Conservation (phyloP, 2,888 invertebrate species). For the Athalia circularis region DNA sequence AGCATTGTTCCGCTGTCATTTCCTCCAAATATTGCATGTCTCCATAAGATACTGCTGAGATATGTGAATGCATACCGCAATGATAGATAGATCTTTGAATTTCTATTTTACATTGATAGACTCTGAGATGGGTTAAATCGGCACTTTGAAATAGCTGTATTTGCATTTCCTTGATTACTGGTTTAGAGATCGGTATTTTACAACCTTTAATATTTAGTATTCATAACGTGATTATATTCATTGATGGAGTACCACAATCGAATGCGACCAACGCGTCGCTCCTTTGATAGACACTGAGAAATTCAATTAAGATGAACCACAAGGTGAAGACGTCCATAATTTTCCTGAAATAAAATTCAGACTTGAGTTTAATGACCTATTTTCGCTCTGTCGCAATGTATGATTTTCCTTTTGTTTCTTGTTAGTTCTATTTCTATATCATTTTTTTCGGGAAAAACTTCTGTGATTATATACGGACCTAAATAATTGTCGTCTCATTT, state of each 20-base stretch:
- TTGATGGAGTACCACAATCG: slow-evolving; percentile 39
- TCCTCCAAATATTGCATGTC: slow-evolving; percentile 41
- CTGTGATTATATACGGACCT: slow-evolving; percentile 43
- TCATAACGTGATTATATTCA: slow-evolving; percentile 33
- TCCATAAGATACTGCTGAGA: slow-evolving; percentile 42
- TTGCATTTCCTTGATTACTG: slow-evolving; percentile 1
- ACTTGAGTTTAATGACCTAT: not conserved
- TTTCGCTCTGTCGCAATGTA: not conserved
- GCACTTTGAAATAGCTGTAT: slow-evolving; percentile 32
- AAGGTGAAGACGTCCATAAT: not conserved
- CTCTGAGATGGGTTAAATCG: slow-evolving; percentile 31
- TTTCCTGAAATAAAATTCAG: not conserved
- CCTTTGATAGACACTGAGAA: too few species aligned
- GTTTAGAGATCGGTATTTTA: not conserved
- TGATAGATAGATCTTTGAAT: slow-evolving; percentile 36
- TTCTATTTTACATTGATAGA: slow-evolving; percentile 48
- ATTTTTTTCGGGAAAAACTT: slow-evolving; percentile 24
- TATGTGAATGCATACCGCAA: slow-evolving; percentile 51
- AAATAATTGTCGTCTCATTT: slow-evolving; percentile 29
- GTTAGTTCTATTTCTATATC: slow-evolving; percentile 26
- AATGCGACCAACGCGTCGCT: slow-evolving; percentile 18
- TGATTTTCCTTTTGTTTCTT: not conserved
- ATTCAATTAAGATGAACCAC: too few species aligned
- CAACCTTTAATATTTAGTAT: not conserved
- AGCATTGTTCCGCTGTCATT: not conserved